phyloP scores from a whole-genome alignment of 2,888 invertebrate genomes.

The Drosophila buzzatii region DNA sequence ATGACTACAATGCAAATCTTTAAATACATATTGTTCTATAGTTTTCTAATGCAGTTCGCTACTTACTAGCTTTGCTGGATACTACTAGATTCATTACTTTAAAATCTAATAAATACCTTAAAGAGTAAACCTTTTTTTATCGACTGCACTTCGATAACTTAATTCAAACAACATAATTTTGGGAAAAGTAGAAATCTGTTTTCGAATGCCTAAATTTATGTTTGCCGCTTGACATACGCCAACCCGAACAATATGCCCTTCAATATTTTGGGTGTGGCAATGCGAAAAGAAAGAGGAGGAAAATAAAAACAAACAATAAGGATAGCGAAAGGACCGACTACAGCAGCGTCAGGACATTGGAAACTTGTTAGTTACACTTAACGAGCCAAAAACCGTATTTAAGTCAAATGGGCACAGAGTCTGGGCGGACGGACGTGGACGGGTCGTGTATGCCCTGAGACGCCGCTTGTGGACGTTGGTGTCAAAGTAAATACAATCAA shows the following conservation, averaged over 20 bases:
- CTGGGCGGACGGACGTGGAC: background rate
- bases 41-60: background rate
- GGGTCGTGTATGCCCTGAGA: conserved; percentile 4
- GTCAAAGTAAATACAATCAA: conserved; percentile 80
- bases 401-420: conserved; percentile 61
- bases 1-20: too few species aligned
- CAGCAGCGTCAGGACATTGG: conserved; percentile 26
- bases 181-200: conserved; percentile 2
- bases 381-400: conserved; percentile 78
- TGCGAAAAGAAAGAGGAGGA: conserved; percentile 14
- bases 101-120: background rate
- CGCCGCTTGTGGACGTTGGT: conserved; percentile 52
- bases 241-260: conserved; percentile 46
- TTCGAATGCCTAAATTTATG: conserved; percentile 11
- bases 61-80: background rate
- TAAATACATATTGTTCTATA: background rate
- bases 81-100: background rate
- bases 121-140: background rate
- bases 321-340: conserved; percentile 35
- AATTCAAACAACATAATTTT: background rate
- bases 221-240: conserved; percentile 14
- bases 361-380: conserved; percentile 76
- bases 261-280: conserved; percentile 16
- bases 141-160: background rate
- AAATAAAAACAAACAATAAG: conserved; percentile 53